Evolutionary conservation across 2,113 vertebrate genomes (phyloP), one percentile per base, ranked within the genome.

Genomic region (Dendropsophus ebraccatus): DNA sequence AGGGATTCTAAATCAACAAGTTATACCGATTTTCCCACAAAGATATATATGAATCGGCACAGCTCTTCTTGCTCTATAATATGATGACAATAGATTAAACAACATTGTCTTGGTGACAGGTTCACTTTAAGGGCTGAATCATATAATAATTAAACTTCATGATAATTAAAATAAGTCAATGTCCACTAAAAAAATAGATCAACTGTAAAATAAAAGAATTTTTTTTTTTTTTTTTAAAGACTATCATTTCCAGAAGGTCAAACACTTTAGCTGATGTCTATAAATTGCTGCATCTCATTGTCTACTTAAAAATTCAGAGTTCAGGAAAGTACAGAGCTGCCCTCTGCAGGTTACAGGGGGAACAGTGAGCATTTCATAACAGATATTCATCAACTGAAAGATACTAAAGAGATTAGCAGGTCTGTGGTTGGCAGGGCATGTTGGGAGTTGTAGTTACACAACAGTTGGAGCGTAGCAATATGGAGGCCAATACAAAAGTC

Each of bases 251-350:
- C 65, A 35, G 32, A 5, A 69, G 21, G 65, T 30, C 16, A 35
- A 35, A 70, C 23, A 17, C 32, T 41, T 17, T 30, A 70, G 32
- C 32, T 41, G 67, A 41, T 37, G 17, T 37, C 7, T 10, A 70
- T 11, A 41, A 70, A 70, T 21, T 23, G 67, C 67, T 62, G 12
- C 25, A 25, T 25, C n/a, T 62, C 5, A 58, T 62, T 2, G 58
- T 62, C 58, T 28, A 28, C 54, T 17, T 67, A 16, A 67, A 28
- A 32, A 32, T 67, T 14, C 30, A 35, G 16, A 19, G 62, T 88
- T 84, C 45, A 17, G 50, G 84, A 87, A 88, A 82, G n/a, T 45
- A 32, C 85, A 6, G 45, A 19, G 84, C 85, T 89, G 79, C 49
- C 41, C 72, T 88, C 67, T 82, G 0, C 5, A 9, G 50, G 74